Evolutionary conservation across 2,797 vertebrate species (phyloP).

Genomic region (Propithecus deckenii): DNA sequence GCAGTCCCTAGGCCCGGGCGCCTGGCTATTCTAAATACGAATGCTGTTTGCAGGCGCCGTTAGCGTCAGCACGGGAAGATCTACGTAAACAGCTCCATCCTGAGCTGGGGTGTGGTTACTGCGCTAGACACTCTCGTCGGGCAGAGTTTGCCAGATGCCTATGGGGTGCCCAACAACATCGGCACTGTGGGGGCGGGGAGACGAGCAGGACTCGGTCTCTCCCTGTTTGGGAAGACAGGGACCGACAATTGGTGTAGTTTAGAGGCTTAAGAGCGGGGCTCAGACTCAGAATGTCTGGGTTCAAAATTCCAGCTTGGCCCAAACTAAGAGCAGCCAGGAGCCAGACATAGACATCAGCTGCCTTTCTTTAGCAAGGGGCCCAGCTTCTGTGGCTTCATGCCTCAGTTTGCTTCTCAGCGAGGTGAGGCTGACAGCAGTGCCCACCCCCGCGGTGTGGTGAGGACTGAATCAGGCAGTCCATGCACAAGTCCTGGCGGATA

Average conservation of each 20-base stretch:
- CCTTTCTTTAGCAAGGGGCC: neutral
- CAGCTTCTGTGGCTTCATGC: neutral
- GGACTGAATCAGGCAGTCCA: rapidly evolving
- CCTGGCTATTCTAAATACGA: slow-evolving; percentile 50
- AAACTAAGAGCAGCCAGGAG: neutral
- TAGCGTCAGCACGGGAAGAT: neutral
- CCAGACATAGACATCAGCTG: neutral
- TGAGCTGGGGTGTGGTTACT: neutral
- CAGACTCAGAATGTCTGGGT: neutral
- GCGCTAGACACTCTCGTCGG: neutral
- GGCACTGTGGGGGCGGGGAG: neutral
- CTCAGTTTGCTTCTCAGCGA: neutral
- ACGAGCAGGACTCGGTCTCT: neutral
- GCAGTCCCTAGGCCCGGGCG: neutral
- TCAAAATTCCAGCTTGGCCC: neutral
- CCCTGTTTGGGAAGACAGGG: neutral
- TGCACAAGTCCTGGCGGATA: neutral
- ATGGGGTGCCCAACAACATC: neutral
- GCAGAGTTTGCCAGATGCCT: neutral
- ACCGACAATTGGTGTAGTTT: neutral
- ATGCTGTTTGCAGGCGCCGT: slow-evolving; percentile 35
- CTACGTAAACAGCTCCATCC: slow-evolving; percentile 44
- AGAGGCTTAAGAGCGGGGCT: neutral
- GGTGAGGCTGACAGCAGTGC: neutral
- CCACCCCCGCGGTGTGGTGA: neutral